Base-by-base conservation (phyloP, 1,140 invertebrate species). In the Lasioglossum albipes region DNA sequence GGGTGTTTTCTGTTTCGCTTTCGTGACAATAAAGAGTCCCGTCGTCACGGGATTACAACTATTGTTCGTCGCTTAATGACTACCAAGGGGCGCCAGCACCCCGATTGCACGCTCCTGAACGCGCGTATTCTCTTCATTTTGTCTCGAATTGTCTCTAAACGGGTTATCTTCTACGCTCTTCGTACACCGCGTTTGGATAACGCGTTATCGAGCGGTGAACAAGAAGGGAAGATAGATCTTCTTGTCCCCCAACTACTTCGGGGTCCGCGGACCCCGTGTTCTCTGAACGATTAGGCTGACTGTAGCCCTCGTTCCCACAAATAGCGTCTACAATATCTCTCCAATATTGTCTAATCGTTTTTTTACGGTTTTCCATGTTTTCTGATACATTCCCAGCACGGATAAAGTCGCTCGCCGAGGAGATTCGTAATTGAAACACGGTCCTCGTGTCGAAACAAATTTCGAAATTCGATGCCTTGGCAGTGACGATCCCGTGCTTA, bases 11-110 rank as follows among this genome's bases (percentile, higher is more conserved):
- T 69, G 18, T 41, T 16, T n/a, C 18, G 16, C 31, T 72, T 71
- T 20, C 13, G 2, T 73, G 72, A 64, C n/a, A 59, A 59, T 59
- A 85, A 36, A 36, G 3, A 72, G 9, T 49, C 36, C 66, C 66
- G 18, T 27, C 12, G 42, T 27, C 54, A 9, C 20, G 57, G 57
- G 57, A 9, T n/a, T n/a, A 59, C 57, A 59, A 59, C 79, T 84
- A 84, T 61, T 87, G 57, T 76, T 87, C 75, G 65, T 86, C 64
- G 61, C 74, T 91, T 90, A 91, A 66, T 36, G 75, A 52, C 77
- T 92, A 91, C 83, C 7, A 84, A 90, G 80, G 81, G 86, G 79
- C 91, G 91, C 91, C 91, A 90, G 91, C 91, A 76, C 88, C 88
- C 80, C 81, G 42, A 64, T 68, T 20, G 54, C 69, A 75, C 62